Percentiles rank a stretch among this genome's conserved stretches.
phyloP scores from a whole-genome alignment of 2,888 invertebrate genomes.

The Limulus polyphemus region DNA sequence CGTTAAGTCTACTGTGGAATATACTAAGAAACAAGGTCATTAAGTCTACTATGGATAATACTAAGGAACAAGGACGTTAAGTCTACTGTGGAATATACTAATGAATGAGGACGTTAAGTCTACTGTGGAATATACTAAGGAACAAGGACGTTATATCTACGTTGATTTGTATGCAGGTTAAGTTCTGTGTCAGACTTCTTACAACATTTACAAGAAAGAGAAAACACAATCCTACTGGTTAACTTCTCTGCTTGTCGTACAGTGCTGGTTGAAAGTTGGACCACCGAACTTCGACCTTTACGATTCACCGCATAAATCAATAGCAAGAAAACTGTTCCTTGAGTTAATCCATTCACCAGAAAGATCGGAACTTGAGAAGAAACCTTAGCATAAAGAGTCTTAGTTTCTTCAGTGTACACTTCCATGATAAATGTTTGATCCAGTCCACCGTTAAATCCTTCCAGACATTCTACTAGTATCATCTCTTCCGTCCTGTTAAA shows the following conservation, averaged over 20 bases:
- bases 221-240: conserved; percentile 21
- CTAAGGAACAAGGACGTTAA: too few relatives aligned
- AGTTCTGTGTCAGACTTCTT: too few relatives aligned
- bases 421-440: conserved; percentile 71
- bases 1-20: too few relatives aligned
- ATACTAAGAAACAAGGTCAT: too few relatives aligned
- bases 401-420: conserved; percentile 42
- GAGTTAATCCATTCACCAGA: conserved; percentile 50
- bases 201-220: too few relatives aligned
- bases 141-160: too few relatives aligned
- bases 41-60: too few relatives aligned
- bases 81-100: too few relatives aligned
- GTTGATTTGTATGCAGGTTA: too few relatives aligned
- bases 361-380: conserved; percentile 51
- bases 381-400: conserved; percentile 16
- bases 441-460: conserved; percentile 80
- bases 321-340: conserved; percentile 61
- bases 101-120: too few relatives aligned
- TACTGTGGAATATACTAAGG: too few relatives aligned
- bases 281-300: conserved; percentile 70
- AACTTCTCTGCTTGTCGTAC: conserved; percentile 20
- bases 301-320: conserved; percentile 65
- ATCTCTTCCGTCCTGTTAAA: conserved; percentile 75
- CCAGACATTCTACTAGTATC: conserved; percentile 64
- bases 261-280: conserved; percentile 64